Percentiles rank a stretch among this genome's conserved stretches.
These are phyloP conservation scores for Thrips palmi DNA, from an alignment of 1,140 invertebrate species.

Conservation along the genomic window DNA sequence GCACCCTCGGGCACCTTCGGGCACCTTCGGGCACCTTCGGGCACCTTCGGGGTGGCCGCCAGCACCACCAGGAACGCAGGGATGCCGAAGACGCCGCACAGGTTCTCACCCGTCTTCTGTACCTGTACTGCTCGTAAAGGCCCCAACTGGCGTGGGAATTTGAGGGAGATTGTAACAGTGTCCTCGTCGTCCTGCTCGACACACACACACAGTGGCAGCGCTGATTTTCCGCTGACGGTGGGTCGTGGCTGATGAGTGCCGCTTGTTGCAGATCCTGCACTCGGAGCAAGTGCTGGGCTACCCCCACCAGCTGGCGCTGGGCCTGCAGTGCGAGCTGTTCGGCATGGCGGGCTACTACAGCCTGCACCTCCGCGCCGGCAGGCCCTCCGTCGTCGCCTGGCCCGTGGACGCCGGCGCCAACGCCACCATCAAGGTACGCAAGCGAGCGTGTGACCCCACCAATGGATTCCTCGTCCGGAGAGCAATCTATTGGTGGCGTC, in stretches of 20 bases:
- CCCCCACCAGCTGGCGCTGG: constrained; percentile 39
- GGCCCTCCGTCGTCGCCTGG: no score
- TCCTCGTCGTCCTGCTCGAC: not conserved
- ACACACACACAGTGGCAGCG: not conserved
- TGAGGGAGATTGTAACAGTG: not conserved
- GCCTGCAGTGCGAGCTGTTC: constrained; percentile 52
- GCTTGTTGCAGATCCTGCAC: constrained; percentile 33
- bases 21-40: no score
- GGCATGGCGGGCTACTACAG: constrained; percentile 59
- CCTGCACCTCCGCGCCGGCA: no score
- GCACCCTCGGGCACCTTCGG: no score
- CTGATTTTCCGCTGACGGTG: not conserved
- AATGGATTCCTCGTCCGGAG: no score
- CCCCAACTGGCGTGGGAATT: not conserved
- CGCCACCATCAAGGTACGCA: constrained; percentile 36
- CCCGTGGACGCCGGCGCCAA: constrained; percentile 30
- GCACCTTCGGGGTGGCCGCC: no score
- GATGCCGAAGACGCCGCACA: no score
- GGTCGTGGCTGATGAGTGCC: not conserved
- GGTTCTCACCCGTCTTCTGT: no score
- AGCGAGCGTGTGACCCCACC: no score
- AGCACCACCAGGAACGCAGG: no score
- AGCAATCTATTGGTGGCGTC: no score
- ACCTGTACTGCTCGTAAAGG: not conserved
- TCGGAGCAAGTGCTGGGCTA: constrained; percentile 48